A percentile compares a stretch with the other conserved stretches of the same genome.
Evolutionary conservation across 2,888 invertebrate genomes (phyloP).

Genomic region (Euproctis similis): DNA sequence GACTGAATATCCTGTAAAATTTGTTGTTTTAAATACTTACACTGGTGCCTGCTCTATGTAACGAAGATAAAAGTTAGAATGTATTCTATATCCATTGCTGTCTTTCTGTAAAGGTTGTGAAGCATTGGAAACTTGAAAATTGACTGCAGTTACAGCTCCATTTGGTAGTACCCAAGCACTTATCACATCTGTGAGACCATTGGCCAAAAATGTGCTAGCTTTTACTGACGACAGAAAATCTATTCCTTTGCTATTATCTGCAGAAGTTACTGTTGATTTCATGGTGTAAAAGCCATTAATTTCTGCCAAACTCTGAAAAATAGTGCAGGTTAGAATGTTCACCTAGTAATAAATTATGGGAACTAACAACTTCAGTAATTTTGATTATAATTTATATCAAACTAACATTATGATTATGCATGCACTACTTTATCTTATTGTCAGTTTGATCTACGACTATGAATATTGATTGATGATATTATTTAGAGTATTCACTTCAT

Average conservation of each 20-base stretch:
- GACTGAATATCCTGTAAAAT: too few species aligned
- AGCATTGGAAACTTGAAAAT: constrained; percentile 64
- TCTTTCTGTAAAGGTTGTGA: constrained; percentile 26
- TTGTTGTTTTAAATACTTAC: constrained; percentile 39
- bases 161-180: constrained; percentile 87
- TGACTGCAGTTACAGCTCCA: constrained; percentile 85
- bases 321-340: too few species aligned
- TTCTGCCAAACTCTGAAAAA: constrained; percentile 76
- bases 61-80: constrained; percentile 85
- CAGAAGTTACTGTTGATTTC: constrained; percentile 79
- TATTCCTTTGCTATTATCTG: constrained; percentile 77
- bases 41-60: constrained; percentile 89
- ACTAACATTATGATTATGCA: too few species aligned
- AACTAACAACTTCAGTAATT: too few species aligned
- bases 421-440: too few species aligned
- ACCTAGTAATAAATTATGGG: too few species aligned
- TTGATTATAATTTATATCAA: too few species aligned
- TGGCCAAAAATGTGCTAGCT: constrained; percentile 85
- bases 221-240: constrained; percentile 86
- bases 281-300: constrained; percentile 85
- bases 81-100: constrained; percentile 65
- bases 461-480: too few species aligned
- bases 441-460: too few species aligned
- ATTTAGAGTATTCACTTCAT: too few species aligned
- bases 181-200: constrained; percentile 85